Conservation (phyloP, 2,113 vertebrate species). For the Paralichthys olivaceus region DNA sequence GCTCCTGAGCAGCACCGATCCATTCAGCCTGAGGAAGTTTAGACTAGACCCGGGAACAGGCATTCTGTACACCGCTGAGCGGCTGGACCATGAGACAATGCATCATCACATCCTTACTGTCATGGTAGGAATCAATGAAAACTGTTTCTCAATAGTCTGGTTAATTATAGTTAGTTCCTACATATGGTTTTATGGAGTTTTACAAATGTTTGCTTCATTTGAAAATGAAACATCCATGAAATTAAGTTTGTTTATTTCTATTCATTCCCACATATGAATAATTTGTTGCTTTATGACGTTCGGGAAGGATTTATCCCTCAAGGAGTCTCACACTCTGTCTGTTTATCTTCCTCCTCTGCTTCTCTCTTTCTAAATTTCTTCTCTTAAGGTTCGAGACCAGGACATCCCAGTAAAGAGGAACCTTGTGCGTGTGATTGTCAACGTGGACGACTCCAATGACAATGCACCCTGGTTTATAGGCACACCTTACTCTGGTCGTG, state of each 20-base stretch:
- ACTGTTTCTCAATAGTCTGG: background rate
- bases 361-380: background rate
- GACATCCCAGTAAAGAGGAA: conserved; percentile 97
- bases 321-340: background rate
- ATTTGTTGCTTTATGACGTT: conserved; percentile 2
- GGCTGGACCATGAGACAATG: conserved; percentile 92
- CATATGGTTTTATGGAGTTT: background rate
- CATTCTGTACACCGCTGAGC: conserved; percentile 87
- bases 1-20: conserved; percentile 93
- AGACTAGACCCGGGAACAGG: conserved; percentile 93
- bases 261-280: conserved; percentile 11
- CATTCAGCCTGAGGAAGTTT: conserved; percentile 93
- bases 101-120: conserved; percentile 92
- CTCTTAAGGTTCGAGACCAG: conserved; percentile 91
- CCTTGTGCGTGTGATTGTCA: conserved; percentile 90
- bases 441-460: conserved; percentile 94
- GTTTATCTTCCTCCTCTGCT: background rate
- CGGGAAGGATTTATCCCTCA: background rate
- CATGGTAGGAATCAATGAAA: conserved; percentile 84
- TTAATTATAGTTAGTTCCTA: background rate
- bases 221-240: conserved; percentile 1
- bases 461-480: conserved; percentile 95
- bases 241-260: conserved; percentile 18
- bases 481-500: conserved; percentile 87
- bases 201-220: background rate